Percentiles rank a stretch among this genome's conserved stretches.
These are phyloP conservation scores for Pedicia rivosa DNA, from an alignment of 2,888 invertebrate genomes.

Conservation along the genomic window DNA sequence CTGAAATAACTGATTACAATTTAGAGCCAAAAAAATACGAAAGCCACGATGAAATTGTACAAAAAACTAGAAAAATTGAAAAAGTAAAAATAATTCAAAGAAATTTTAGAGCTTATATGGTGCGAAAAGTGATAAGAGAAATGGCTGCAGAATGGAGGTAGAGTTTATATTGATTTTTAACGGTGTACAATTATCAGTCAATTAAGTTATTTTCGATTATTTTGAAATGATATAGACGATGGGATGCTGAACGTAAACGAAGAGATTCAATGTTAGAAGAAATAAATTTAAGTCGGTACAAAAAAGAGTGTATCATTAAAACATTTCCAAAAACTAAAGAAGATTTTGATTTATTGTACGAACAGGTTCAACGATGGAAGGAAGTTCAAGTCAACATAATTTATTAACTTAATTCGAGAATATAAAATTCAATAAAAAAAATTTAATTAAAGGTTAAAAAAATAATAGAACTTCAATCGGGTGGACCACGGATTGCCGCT, in stretches of 20 bases:
- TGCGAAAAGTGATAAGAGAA: constrained; percentile 33
- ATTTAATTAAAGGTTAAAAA: constrained; percentile 35
- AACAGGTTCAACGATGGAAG: constrained; percentile 30
- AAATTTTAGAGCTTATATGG: constrained; percentile 25
- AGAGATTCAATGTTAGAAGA: constrained; percentile 28
- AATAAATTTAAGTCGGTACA: constrained; percentile 36
- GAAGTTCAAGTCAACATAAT: too few relatives aligned
- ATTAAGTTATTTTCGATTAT: constrained; percentile 6
- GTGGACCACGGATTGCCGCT: constrained; percentile 52
- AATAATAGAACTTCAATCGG: constrained; percentile 45
- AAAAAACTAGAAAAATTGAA: constrained; percentile 37
- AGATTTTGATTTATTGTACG: constrained; percentile 60
- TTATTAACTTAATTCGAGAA: too few relatives aligned
- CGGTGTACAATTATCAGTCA: too few relatives aligned
- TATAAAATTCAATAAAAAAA: not conserved
- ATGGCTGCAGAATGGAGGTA: constrained; percentile 35
- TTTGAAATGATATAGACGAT: constrained; percentile 31
- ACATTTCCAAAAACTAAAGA: constrained; percentile 52
- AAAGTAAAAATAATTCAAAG: constrained; percentile 49
- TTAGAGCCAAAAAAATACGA: constrained; percentile 45
- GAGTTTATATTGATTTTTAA: not conserved
- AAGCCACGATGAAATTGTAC: constrained; percentile 43
- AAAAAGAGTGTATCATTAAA: constrained; percentile 42
- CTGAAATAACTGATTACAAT: constrained; percentile 44
- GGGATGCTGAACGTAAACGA: constrained; percentile 38